Percentiles rank a stretch among this genome's conserved stretches.
These are phyloP conservation scores for Autographa pulchrina DNA, from an alignment of 2,888 invertebrate genomes.

Conservation along the genomic window DNA sequence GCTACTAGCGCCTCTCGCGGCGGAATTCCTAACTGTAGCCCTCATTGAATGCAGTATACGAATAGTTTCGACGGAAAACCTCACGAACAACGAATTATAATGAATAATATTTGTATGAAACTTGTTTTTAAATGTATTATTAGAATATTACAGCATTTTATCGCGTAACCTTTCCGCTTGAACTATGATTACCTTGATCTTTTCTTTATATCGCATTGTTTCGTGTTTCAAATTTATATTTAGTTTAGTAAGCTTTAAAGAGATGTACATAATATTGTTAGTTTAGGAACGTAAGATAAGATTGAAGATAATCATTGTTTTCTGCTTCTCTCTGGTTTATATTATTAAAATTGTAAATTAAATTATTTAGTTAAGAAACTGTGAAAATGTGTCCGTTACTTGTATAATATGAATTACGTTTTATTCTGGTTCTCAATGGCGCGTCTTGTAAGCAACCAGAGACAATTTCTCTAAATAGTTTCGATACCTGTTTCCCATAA, in stretches of 20 bases:
- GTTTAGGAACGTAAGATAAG: slow-evolving; percentile 75
- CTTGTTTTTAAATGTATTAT: slow-evolving; percentile 5
- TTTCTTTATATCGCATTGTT: slow-evolving; percentile 73
- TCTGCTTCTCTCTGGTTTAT: slow-evolving; percentile 62
- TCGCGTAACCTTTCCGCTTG: slow-evolving; percentile 54
- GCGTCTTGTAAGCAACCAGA: not conserved
- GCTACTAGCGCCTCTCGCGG: too few relatives aligned
- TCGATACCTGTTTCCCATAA: too few relatives aligned
- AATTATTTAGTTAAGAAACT: slow-evolving; percentile 38
- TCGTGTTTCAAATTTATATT: slow-evolving; percentile 54
- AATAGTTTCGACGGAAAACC: not conserved
- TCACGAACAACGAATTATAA: not conserved
- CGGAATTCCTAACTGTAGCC: too few relatives aligned
- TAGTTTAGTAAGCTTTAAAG: slow-evolving; percentile 57
- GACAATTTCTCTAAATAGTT: not conserved
- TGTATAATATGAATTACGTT: slow-evolving; percentile 26
- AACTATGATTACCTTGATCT: slow-evolving; percentile 88
- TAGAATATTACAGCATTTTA: slow-evolving; percentile 35
- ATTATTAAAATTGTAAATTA: slow-evolving; percentile 49
- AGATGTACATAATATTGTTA: slow-evolving; percentile 60
- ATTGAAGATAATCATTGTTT: slow-evolving; percentile 87
- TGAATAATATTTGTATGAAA: slow-evolving; percentile 23
- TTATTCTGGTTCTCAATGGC: slow-evolving; percentile 24
- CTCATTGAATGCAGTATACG: not conserved
- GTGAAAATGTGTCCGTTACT: slow-evolving; percentile 34